Base-by-base conservation (phyloP, 30 jellyfish, hydroid and myxozoan genomes). In the Pelagia noctiluca region DNA sequence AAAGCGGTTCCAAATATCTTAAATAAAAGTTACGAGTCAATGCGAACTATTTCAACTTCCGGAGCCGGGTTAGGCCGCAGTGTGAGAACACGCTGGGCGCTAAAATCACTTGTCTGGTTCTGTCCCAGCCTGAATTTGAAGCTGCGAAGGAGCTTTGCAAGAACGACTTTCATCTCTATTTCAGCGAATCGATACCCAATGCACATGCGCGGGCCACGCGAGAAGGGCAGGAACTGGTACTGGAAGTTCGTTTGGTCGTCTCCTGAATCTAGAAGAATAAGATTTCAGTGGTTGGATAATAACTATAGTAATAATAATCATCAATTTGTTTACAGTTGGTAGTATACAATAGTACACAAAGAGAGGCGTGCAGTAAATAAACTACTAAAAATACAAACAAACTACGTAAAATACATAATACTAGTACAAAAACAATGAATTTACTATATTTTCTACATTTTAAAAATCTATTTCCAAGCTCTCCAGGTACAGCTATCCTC, bases 141-240 rank as follows among this genome's bases (percentile, higher is more conserved):
- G 21, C 68, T 4, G 16, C 68, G 68, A 25, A 52, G 26, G 30
- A 52, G 26, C 26, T 52, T 52, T 8, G 68, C 68, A 52, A 52
- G 68, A 52, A 52, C 68, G 68, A 19, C 26, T 19, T 52, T 52
- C 26, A 52, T 10, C 21, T 52, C 68, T 5, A 52, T 5, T 19
- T 52, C 68, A 2, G 68, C 68, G 26, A 52, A 52, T 52, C 68
- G 16, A 30, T 52, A 52, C 4, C 68, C 68, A 52, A 52, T 52
- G 68, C 68, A 52, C 68, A 52, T 52, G 68, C 68, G 68, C 2
- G 68, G 68, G 26, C 68, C 68, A 52, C 68, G 68, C 16, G 68
- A 52, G 26, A 52, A 52, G 16, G 68, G 68, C 68, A 52, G 68
- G 21, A 52, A 52, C 2, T 30, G 68, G 26, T 52, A 52, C 2